Percentiles rank a stretch among this genome's conserved stretches.
Conservation (phyloP, 2,113 vertebrate species). For the Phyllopteryx taeniolatus region DNA sequence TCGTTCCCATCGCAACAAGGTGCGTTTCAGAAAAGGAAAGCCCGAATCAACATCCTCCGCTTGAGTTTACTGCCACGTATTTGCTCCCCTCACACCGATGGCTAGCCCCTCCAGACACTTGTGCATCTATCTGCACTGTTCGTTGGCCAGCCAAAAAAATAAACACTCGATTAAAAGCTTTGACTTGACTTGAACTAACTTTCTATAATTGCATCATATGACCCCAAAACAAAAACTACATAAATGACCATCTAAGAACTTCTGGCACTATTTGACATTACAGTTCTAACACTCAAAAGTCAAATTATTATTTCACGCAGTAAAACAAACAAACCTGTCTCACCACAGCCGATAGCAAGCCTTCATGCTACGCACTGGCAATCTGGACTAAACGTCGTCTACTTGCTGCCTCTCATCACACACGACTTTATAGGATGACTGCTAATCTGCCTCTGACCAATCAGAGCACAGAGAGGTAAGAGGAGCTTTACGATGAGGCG, state of each 20-base stretch:
- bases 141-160: conserved; percentile 7
- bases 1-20: conserved; percentile 61
- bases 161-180: conserved; percentile 12
- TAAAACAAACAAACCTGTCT: conserved; percentile 24
- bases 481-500: conserved; percentile 30
- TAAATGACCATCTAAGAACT: too few species aligned
- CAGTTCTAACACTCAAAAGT: not conserved
- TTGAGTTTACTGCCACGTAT: conserved; percentile 28
- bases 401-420: conserved; percentile 24
- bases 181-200: not conserved
- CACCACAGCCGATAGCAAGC: conserved; percentile 38
- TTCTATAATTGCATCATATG: not conserved
- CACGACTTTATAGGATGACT: conserved; percentile 43
- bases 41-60: conserved; percentile 29
- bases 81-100: conserved; percentile 23
- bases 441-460: conserved; percentile 60
- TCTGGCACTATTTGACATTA: not conserved
- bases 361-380: conserved; percentile 29
- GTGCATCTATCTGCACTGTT: not conserved
- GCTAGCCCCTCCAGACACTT: not conserved
- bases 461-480: conserved; percentile 35
- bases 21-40: conserved; percentile 30
- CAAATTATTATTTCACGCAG: not conserved
- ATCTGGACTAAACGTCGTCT: conserved; percentile 38
- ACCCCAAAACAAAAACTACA: too few species aligned